Percentiles rank a stretch among this genome's conserved stretches.
Conservation (phyloP, 2,888 invertebrate species). For the Scaptomyza polygonia region DNA sequence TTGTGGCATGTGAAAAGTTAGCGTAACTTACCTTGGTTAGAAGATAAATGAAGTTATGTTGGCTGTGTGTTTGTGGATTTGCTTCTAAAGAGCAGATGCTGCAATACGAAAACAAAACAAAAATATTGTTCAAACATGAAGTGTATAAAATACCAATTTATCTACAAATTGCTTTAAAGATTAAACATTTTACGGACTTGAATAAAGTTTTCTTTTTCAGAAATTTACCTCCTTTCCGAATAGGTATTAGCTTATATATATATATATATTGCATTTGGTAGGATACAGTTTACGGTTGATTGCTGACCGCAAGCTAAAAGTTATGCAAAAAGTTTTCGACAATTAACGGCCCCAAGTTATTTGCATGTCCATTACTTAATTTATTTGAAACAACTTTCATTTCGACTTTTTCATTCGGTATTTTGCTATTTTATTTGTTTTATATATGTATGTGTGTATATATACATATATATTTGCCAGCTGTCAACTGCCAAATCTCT, state of each 20-base stretch:
- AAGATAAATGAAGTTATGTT: not conserved
- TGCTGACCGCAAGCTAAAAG: conserved; percentile 13
- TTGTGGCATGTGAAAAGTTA: not conserved
- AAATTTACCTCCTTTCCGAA: too few species aligned
- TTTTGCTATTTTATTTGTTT: conserved; percentile 27
- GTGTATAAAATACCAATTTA: not conserved
- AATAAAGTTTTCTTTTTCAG: not conserved
- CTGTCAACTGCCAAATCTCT: conserved; percentile 37
- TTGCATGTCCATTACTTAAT: conserved; percentile 32
- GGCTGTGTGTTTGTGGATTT: not conserved
- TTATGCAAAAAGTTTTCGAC: conserved; percentile 38
- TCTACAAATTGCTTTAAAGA: not conserved
- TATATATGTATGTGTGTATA: not conserved
- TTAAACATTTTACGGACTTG: not conserved
- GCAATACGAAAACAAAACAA: conserved; percentile 3
- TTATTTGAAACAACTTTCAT: conserved; percentile 37
- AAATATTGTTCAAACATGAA: not conserved
- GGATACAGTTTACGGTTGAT: conserved; percentile 7
- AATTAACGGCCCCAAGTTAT: conserved; percentile 43
- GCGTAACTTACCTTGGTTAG: conserved; percentile 17
- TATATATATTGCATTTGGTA: not conserved
- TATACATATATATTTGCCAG: conserved; percentile 1
- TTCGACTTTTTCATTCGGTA: conserved; percentile 18
- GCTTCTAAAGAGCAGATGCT: conserved; percentile 5
- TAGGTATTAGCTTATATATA: not conserved